These are phyloP conservation scores for Hypomecis punctinalis DNA, from an alignment of 2,888 invertebrate species.

Conservation along the genomic window DNA sequence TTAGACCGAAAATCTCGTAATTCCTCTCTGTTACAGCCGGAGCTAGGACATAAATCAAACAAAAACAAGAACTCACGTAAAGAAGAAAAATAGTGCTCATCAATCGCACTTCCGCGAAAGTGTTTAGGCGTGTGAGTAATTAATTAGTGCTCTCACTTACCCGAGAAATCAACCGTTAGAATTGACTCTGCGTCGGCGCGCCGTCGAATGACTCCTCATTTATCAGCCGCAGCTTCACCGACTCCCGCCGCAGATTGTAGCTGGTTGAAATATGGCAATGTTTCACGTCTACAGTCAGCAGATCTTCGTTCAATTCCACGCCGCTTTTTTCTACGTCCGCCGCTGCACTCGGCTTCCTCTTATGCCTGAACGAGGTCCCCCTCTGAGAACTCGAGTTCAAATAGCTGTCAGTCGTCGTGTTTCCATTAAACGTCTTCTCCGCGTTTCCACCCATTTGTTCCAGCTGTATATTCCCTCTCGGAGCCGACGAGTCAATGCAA, in stretches of 20 bases:
- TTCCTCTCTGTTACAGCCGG: too few relatives aligned
- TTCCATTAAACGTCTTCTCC: conserved; percentile 91
- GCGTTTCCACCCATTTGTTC: conserved; percentile 85
- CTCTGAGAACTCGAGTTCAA: conserved; percentile 84
- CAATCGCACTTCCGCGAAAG: conserved; percentile 14
- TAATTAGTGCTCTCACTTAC: conserved; percentile 55
- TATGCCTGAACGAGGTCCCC: conserved; percentile 80
- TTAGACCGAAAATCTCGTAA: too few relatives aligned
- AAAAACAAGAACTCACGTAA: conserved; percentile 2
- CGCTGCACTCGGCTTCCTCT: conserved; percentile 85
- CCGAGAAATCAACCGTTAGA: conserved; percentile 78
- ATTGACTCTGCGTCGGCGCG: conserved; percentile 76
- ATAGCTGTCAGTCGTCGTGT: conserved; percentile 89
- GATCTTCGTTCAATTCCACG: conserved; percentile 76
- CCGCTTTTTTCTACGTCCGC: conserved; percentile 86
- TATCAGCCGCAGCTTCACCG: conserved; percentile 76
- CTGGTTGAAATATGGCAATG: conserved; percentile 82
- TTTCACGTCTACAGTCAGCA: conserved; percentile 76
- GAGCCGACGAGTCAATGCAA: conserved; percentile 84
- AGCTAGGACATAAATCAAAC: conserved; percentile 3
- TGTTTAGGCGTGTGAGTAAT: conserved; percentile 27
- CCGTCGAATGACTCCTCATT: conserved; percentile 81
- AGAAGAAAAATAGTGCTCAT: conserved; percentile 15
- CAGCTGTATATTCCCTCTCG: conserved; percentile 72
- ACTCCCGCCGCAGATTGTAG: conserved; percentile 77